Evolutionary conservation across 2,797 vertebrate genomes (phyloP).

Genomic region (Crenuchus spilurus): DNA sequence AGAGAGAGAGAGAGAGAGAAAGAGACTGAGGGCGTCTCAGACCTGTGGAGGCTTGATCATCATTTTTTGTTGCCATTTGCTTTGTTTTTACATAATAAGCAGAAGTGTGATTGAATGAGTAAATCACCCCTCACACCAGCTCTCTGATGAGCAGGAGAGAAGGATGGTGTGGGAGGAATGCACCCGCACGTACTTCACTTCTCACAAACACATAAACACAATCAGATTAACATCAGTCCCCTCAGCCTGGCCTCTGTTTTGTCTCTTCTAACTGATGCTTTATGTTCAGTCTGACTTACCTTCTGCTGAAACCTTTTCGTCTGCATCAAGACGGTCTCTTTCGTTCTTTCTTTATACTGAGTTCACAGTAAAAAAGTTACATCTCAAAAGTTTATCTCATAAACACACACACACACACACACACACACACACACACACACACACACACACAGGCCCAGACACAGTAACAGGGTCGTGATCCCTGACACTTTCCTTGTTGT

Average conservation of each 20-base stretch:
- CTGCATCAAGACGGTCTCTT: background rate
- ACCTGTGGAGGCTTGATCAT: slow-evolving; percentile 27
- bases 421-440: no score
- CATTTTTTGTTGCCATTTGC: slow-evolving; percentile 19
- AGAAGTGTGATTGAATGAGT: slow-evolving; percentile 35
- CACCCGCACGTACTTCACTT: slow-evolving; percentile 22
- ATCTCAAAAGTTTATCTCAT: no score
- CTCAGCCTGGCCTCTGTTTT: background rate
- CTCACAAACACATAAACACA: slow-evolving; percentile 8
- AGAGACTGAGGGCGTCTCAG: background rate
- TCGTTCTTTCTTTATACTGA: background rate
- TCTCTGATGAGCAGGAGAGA: slow-evolving; percentile 28
- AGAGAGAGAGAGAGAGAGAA: background rate
- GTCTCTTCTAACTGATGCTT: background rate
- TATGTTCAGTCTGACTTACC: background rate
- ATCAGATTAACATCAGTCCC: slow-evolving; percentile 3
- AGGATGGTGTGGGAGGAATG: slow-evolving; percentile 32
- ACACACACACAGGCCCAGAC: no score
- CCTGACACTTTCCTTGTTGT: no score
- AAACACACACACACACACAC: no score
- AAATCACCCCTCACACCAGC: slow-evolving; percentile 32
- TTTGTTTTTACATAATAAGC: slow-evolving; percentile 38
- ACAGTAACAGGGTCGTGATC: no score
- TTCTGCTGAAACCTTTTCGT: no score
- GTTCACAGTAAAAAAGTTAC: no score